These are phyloP conservation scores for Nesidiocoris tenuis DNA, from an alignment of 2,888 invertebrate species.

Conservation along the genomic window DNA sequence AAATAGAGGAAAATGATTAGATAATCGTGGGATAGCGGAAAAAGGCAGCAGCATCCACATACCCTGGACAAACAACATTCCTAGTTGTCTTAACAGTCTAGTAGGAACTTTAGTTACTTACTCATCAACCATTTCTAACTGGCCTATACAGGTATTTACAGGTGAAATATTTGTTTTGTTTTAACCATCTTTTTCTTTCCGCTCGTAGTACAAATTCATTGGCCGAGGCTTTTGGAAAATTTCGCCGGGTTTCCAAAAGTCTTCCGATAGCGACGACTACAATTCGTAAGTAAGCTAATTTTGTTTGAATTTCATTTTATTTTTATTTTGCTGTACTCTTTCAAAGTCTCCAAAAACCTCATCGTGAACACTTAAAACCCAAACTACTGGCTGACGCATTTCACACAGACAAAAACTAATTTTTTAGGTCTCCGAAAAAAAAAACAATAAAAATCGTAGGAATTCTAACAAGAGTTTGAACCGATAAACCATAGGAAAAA, in stretches of 20 bases:
- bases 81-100: conserved; percentile 45
- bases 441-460: neutral
- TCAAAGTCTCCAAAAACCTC: neutral
- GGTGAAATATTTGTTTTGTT: conserved; percentile 14
- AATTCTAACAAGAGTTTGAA: neutral
- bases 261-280: neutral
- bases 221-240: neutral
- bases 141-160: conserved; percentile 38
- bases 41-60: conserved; percentile 3
- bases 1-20: no score
- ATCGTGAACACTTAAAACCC: neutral
- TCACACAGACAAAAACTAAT: neutral
- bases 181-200: neutral
- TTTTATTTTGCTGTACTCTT: neutral
- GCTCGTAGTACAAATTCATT: neutral
- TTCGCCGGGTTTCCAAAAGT: neutral
- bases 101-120: conserved; percentile 48
- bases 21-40: no score
- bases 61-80: conserved; percentile 14
- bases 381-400: neutral
- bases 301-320: neutral
- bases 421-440: no score
- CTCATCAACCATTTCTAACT: conserved; percentile 31
- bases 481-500: neutral
- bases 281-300: neutral